Evolutionary conservation across 2,113 vertebrate genomes (phyloP).

Genomic region (Psilopogon haemacephalus): DNA sequence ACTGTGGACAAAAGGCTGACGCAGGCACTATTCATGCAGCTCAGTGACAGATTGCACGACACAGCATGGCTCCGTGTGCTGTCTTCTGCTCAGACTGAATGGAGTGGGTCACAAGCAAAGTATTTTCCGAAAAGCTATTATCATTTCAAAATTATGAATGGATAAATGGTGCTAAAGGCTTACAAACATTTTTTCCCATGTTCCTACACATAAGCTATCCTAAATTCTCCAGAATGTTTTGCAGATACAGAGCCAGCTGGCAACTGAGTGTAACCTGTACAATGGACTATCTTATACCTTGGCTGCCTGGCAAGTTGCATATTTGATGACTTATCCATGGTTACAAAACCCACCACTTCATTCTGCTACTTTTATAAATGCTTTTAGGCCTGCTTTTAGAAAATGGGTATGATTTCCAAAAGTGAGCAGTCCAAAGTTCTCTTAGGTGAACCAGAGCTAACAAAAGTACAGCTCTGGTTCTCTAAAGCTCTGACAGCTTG

Average conservation of each 20-base stretch:
- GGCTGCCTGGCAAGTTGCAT: neutral
- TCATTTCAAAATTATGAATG: conserved; percentile 20
- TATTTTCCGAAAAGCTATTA: conserved; percentile 24
- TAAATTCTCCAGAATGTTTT: neutral
- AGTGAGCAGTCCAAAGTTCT: neutral
- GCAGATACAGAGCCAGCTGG: neutral
- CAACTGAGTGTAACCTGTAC: neutral
- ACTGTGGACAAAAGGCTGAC: conserved; percentile 1
- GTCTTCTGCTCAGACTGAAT: conserved; percentile 7
- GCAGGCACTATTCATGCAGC: neutral
- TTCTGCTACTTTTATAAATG: neutral
- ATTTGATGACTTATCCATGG: neutral
- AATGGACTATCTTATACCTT: neutral
- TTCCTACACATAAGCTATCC: neutral
- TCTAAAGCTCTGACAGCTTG: neutral
- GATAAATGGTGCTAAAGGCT: neutral
- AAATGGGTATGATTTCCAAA: neutral
- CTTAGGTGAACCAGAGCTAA: neutral
- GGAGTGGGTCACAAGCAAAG: neutral
- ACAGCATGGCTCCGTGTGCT: conserved; percentile 8
- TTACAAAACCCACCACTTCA: neutral
- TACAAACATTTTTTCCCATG: neutral
- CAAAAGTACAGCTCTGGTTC: neutral
- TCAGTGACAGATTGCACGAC: conserved; percentile 15
- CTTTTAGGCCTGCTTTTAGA: neutral